Evolutionary conservation across 2,113 vertebrate genomes (phyloP).

Genomic region (Catharus minimus): DNA sequence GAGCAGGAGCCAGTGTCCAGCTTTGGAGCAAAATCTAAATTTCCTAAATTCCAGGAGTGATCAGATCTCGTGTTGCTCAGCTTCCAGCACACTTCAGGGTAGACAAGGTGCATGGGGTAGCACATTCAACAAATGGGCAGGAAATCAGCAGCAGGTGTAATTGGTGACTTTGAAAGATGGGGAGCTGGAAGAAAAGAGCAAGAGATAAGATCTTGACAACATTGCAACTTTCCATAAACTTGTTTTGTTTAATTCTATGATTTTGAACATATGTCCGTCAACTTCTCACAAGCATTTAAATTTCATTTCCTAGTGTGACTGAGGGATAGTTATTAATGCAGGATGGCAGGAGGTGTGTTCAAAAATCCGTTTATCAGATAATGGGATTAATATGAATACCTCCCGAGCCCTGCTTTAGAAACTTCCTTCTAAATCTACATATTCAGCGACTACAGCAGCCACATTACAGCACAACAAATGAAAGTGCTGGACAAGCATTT

Average conservation of each 20-base stretch:
- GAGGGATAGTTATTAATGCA: slow-evolving; percentile 41
- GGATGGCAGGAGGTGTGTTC: slow-evolving; percentile 55
- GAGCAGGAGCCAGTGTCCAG: background rate
- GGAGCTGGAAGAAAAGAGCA: background rate
- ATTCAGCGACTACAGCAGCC: slow-evolving; percentile 36
- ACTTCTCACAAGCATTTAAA: slow-evolving; percentile 60
- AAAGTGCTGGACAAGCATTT: slow-evolving; percentile 54
- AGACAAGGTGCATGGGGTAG: background rate
- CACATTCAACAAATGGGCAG: background rate
- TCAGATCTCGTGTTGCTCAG: fast-evolving
- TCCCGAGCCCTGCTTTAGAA: slow-evolving; percentile 48
- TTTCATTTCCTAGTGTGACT: slow-evolving; percentile 59
- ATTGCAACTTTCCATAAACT: slow-evolving; percentile 10
- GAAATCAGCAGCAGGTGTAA: background rate
- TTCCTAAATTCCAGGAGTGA: background rate
- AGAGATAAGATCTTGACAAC: slow-evolving; percentile 16
- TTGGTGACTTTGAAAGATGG: slow-evolving; percentile 4
- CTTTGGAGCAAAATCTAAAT: background rate
- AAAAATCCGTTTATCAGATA: slow-evolving; percentile 77
- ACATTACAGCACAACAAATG: slow-evolving; percentile 53
- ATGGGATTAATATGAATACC: slow-evolving; percentile 66
- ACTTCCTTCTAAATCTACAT: slow-evolving; percentile 66
- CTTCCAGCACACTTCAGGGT: background rate
- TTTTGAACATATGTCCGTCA: slow-evolving; percentile 19
- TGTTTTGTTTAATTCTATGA: slow-evolving; percentile 62